Conservation (phyloP, 2,888 invertebrate species). For the Bugulina stolonifera region DNA sequence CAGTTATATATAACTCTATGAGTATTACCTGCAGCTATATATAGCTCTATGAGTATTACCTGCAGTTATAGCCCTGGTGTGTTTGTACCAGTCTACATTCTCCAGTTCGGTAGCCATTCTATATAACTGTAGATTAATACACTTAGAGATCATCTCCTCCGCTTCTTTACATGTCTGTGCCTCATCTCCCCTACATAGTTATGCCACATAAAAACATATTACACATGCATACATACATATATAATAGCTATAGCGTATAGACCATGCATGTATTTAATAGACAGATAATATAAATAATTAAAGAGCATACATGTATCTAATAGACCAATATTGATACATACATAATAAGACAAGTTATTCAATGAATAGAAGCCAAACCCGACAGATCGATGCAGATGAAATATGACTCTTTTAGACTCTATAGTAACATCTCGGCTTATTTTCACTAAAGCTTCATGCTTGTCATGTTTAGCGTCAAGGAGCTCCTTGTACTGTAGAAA, state of each 20-base stretch:
- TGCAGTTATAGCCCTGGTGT: constrained; percentile 62
- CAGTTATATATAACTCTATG: not conserved
- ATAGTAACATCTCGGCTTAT: constrained; percentile 76
- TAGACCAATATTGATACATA: too few species aligned
- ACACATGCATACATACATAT: too few species aligned
- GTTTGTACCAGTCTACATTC: constrained; percentile 67
- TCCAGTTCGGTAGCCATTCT: constrained; percentile 70
- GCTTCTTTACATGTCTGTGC: constrained; percentile 60
- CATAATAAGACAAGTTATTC: too few species aligned
- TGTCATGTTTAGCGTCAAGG: constrained; percentile 74
- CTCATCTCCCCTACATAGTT: constrained; percentile 56
- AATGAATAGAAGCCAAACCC: too few species aligned
- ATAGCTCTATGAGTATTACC: constrained; percentile 36
- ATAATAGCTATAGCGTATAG: too few species aligned
- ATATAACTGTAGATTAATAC: constrained; percentile 61
- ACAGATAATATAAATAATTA: too few species aligned
- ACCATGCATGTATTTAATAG: too few species aligned
- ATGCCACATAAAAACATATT: constrained; percentile 30
- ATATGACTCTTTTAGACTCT: constrained; percentile 83
- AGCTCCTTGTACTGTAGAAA: constrained; percentile 42
- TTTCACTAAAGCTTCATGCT: constrained; percentile 76
- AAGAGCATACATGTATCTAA: too few species aligned
- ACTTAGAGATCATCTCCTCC: constrained; percentile 61
- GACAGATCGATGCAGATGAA: constrained; percentile 71
- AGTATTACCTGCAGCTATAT: not conserved